phyloP scores from a whole-genome alignment of 2,797 vertebrate species.

The Neoniphon sammara region DNA sequence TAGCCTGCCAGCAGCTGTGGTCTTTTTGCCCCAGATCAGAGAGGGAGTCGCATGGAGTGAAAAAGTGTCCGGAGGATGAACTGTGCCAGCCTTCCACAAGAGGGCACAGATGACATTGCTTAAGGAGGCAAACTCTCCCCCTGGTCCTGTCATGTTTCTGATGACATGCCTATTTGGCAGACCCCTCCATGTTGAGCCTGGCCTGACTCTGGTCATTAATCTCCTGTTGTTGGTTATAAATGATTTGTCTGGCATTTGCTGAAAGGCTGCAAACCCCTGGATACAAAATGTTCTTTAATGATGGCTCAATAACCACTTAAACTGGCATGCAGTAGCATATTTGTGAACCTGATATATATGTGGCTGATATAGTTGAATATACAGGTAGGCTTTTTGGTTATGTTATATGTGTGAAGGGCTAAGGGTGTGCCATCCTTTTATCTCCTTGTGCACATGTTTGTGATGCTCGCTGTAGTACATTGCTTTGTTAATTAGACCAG shows the following conservation, averaged over 20 bases:
- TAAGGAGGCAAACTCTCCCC: slow-evolving; percentile 22
- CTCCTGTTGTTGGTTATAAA: slow-evolving; percentile 26
- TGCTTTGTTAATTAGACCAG: too few species aligned
- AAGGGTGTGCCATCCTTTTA: neutral
- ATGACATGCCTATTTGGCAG: slow-evolving; percentile 48
- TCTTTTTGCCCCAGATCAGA: slow-evolving; percentile 36
- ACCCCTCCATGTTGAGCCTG: slow-evolving; percentile 23
- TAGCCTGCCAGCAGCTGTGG: slow-evolving; percentile 42
- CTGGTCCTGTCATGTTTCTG: slow-evolving; percentile 23
- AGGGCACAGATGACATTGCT: slow-evolving; percentile 80
- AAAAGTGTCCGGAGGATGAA: slow-evolving; percentile 52
- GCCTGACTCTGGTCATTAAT: slow-evolving; percentile 27
- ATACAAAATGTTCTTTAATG: slow-evolving; percentile 6
- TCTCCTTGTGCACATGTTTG: too few species aligned
- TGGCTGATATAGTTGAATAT: neutral
- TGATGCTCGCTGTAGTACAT: too few species aligned
- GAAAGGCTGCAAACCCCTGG: slow-evolving; percentile 33
- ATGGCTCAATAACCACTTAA: slow-evolving; percentile 15
- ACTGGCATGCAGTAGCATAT: neutral
- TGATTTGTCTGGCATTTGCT: slow-evolving; percentile 24
- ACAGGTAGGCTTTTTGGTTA: neutral
- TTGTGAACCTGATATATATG: neutral
- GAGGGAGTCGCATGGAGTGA: slow-evolving; percentile 15
- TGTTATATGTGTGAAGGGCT: slow-evolving; percentile 11
- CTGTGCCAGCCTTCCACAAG: slow-evolving; percentile 80